Percentiles rank a stretch among this genome's conserved stretches.
phyloP scores from a whole-genome alignment of 1,140 invertebrate species.

The Heliothis subflexa region DNA sequence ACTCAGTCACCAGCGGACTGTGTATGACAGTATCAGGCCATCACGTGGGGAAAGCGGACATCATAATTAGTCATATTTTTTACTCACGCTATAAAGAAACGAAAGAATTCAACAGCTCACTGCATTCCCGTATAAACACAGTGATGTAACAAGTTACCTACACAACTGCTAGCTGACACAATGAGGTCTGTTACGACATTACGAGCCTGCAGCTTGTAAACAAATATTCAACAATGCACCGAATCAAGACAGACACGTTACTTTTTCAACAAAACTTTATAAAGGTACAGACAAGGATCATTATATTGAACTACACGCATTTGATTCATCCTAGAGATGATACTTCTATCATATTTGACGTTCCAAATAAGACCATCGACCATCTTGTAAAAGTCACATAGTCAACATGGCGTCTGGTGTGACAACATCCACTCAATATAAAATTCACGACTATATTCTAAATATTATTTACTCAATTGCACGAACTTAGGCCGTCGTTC shows the following conservation, averaged over 20 bases:
- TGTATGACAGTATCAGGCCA: constrained; percentile 33
- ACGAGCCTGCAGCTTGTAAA: constrained; percentile 28
- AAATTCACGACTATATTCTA: not conserved
- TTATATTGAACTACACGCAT: too few species aligned
- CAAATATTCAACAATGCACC: constrained; percentile 46
- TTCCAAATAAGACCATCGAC: too few species aligned
- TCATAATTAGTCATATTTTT: constrained; percentile 42
- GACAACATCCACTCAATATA: not conserved
- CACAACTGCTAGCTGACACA: constrained; percentile 43
- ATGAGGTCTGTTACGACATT: constrained; percentile 46
- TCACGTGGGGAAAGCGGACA: constrained; percentile 18
- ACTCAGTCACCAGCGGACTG: constrained; percentile 20
- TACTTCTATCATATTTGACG: too few species aligned
- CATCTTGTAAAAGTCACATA: not conserved
- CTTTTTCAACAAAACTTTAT: constrained; percentile 5
- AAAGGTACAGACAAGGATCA: not conserved
- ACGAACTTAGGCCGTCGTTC: not conserved
- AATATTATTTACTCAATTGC: constrained; percentile 2
- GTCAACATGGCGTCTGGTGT: not conserved
- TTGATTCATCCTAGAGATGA: too few species aligned
- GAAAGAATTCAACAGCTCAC: constrained; percentile 40
- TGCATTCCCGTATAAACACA: constrained; percentile 32
- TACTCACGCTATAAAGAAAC: constrained; percentile 16
- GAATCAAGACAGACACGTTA: constrained; percentile 6
- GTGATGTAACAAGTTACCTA: constrained; percentile 40